Conservation (phyloP, 2,113 vertebrate genomes). For the Cyphomyrus discorhynchus region DNA sequence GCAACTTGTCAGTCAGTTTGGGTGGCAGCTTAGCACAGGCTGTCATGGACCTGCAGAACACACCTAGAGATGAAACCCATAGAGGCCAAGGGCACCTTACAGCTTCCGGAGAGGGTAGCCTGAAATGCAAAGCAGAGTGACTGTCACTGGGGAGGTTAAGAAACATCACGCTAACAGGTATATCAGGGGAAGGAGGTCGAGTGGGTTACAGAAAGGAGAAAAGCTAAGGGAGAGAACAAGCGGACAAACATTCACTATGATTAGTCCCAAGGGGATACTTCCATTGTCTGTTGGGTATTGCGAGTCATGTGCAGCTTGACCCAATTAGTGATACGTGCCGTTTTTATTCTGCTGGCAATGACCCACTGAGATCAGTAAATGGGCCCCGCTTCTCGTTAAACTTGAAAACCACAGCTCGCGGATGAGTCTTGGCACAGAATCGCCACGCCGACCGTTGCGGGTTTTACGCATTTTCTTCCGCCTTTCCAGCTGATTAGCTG, state of each 20-base stretch:
- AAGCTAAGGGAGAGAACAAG: neutral
- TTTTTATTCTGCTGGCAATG: neutral
- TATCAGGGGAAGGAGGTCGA: neutral
- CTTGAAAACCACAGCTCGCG: neutral
- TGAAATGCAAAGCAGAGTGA: neutral
- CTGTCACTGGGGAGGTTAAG: neutral
- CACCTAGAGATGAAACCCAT: neutral
- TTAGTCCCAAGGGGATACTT: neutral
- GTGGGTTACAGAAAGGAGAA: neutral
- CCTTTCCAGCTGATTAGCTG: neutral
- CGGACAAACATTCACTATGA: neutral
- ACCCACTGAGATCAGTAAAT: neutral
- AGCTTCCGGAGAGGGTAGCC: neutral
- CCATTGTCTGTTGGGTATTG: neutral
- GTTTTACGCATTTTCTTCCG: neutral
- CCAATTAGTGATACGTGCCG: neutral
- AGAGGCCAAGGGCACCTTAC: neutral
- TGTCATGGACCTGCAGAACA: neutral
- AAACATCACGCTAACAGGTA: neutral
- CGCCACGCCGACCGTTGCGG: neutral
- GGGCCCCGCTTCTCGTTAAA: neutral
- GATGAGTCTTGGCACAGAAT: neutral
- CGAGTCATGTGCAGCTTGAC: neutral
- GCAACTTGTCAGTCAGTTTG: neutral
- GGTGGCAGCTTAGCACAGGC: neutral